phyloP scores from a whole-genome alignment of 2,797 vertebrate species.

The Pygocentrus nattereri region DNA sequence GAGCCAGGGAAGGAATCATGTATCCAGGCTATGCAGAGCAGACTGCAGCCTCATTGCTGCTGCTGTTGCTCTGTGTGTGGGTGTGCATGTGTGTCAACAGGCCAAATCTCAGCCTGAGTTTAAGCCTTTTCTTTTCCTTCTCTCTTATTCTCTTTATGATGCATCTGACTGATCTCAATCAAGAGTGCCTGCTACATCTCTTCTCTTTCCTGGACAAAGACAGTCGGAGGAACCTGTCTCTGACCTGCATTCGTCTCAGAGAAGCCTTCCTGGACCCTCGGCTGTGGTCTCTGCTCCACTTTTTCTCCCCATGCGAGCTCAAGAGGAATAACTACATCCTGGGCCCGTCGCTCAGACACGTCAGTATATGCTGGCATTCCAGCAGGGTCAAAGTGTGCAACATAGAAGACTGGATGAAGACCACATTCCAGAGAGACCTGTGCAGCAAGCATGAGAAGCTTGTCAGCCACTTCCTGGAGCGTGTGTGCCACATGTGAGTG shows the following conservation, averaged over 20 bases:
- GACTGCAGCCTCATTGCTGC: slow-evolving; percentile 60
- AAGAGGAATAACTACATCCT: slow-evolving; percentile 88
- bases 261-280: slow-evolving; percentile 87
- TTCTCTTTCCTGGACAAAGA: slow-evolving; percentile 95
- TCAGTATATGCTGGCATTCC: slow-evolving; percentile 92
- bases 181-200: slow-evolving; percentile 90
- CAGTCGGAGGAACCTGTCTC: slow-evolving; percentile 84
- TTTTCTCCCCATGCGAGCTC: slow-evolving; percentile 86
- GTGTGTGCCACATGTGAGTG: slow-evolving; percentile 81
- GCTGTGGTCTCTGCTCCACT: slow-evolving; percentile 87
- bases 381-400: slow-evolving; percentile 94
- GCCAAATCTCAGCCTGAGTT: slow-evolving; percentile 52
- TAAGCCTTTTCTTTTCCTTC: slow-evolving; percentile 1
- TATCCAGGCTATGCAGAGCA: slow-evolving; percentile 73
- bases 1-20: slow-evolving; percentile 74
- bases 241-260: slow-evolving; percentile 82
- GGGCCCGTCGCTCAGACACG: slow-evolving; percentile 83
- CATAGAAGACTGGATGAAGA: slow-evolving; percentile 94
- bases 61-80: slow-evolving; percentile 40
- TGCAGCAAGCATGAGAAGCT: slow-evolving; percentile 86
- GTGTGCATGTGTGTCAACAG: slow-evolving; percentile 57
- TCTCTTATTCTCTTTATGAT: slow-evolving; percentile 66
- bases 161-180: slow-evolving; percentile 89
- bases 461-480: slow-evolving; percentile 85
- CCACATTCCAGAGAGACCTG: slow-evolving; percentile 87